A percentile compares a stretch with the other conserved stretches of the same genome.
Evolutionary conservation across 2,113 vertebrate species (phyloP).

Genomic region (Formicarius rufipectus): DNA sequence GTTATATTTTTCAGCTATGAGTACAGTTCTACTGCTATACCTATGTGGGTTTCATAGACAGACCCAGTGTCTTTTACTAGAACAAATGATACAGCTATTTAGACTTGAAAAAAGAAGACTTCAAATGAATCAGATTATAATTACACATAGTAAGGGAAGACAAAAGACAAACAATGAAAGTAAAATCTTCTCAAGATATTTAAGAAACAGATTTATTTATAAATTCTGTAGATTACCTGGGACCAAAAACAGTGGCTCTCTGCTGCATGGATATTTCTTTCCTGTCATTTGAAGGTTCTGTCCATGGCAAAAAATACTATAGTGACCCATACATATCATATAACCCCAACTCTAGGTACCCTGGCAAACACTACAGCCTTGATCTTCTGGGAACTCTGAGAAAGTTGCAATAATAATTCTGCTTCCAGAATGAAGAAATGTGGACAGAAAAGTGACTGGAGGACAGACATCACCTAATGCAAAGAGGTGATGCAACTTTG

Average conservation of each 20-base stretch:
- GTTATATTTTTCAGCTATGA: not conserved
- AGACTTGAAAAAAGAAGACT: not conserved
- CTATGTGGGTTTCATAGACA: not conserved
- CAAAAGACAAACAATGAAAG: not conserved
- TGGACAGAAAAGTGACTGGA: not conserved
- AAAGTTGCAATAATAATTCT: not conserved
- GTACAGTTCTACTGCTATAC: not conserved
- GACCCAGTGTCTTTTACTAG: not conserved
- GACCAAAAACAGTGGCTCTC: not conserved
- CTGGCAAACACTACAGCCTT: not conserved
- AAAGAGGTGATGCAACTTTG: not conserved
- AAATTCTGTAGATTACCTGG: not conserved
- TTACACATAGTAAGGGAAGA: not conserved
- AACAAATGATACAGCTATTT: not conserved
- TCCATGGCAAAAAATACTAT: not conserved
- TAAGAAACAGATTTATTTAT: not conserved
- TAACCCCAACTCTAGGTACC: not conserved
- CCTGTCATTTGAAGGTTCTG: not conserved
- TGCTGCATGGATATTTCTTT: not conserved
- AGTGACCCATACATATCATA: not conserved
- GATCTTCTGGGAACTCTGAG: not conserved
- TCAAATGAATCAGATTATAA: not conserved
- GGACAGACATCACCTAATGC: not conserved
- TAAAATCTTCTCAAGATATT: not conserved
- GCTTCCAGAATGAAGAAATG: not conserved